These are phyloP conservation scores for Melanotaenia maccullochi DNA, from an alignment of 2,797 vertebrate species.

Conservation along the genomic window DNA sequence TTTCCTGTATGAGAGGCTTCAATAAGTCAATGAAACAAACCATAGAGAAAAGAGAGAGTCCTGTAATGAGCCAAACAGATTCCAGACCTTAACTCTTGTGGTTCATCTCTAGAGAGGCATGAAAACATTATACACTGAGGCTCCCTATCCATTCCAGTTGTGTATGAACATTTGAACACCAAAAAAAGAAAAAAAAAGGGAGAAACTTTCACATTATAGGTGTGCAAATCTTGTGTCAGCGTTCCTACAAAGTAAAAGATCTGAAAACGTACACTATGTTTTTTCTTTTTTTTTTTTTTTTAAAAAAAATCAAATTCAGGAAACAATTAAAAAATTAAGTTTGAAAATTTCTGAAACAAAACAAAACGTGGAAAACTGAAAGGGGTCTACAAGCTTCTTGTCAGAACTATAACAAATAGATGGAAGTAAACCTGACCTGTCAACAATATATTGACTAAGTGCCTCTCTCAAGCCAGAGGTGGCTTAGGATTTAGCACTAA, in stretches of 20 bases:
- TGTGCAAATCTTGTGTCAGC: not conserved
- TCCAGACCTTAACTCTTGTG: not conserved
- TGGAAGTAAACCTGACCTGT: not conserved
- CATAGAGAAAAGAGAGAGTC: not conserved
- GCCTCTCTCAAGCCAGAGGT: constrained; percentile 47
- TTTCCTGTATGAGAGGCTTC: not conserved
- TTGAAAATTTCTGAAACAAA: not conserved
- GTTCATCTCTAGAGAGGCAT: not conserved
- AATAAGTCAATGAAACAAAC: not conserved
- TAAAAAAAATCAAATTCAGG: not conserved
- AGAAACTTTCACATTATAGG: not conserved
- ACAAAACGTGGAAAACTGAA: not conserved
- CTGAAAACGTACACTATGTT: not conserved
- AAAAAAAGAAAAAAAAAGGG: not conserved
- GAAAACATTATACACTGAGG: not conserved
- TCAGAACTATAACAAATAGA: not conserved
- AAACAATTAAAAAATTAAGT: not conserved
- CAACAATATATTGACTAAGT: constrained; percentile 26
- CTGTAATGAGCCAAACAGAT: not conserved
- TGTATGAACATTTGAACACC: not conserved
- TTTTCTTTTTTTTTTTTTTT: too few relatives aligned
- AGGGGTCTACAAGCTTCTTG: not conserved
- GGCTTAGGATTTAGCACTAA: constrained; percentile 53
- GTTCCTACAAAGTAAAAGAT: not conserved
- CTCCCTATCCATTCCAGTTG: not conserved